Conservation (phyloP, 2,797 vertebrate genomes). For the Acropternis orthonyx region DNA sequence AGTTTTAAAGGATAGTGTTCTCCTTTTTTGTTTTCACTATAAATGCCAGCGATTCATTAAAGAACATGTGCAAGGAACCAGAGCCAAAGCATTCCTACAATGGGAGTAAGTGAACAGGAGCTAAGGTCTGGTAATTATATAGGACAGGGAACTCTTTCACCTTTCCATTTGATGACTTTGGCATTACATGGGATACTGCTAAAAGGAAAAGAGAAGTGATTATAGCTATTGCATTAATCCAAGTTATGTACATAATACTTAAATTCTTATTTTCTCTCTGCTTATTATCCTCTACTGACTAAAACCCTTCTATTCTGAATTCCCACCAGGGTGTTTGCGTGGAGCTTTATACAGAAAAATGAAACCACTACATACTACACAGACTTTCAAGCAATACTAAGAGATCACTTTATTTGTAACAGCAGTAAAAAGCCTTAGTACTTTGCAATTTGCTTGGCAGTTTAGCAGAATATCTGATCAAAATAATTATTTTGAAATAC, state of each 20-base stretch:
- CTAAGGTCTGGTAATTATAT: slow-evolving; percentile 16
- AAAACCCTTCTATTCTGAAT: not conserved
- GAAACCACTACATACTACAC: not conserved
- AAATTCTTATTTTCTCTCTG: slow-evolving; percentile 12
- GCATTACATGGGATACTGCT: not conserved
- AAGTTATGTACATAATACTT: not conserved
- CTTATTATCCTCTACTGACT: not conserved
- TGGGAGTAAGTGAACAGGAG: not conserved
- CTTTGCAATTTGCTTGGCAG: not conserved
- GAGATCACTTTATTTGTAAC: not conserved
- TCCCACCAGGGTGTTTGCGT: not conserved
- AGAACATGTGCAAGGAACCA: not conserved
- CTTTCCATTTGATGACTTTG: not conserved
- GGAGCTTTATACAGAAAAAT: not conserved
- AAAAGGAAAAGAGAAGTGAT: slow-evolving; percentile 37
- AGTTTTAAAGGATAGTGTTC: not conserved
- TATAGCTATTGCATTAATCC: slow-evolving; percentile 11
- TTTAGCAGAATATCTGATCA: not conserved
- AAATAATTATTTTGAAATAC: not conserved
- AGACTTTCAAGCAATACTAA: not conserved
- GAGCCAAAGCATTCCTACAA: not conserved
- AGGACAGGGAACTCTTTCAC: slow-evolving; percentile 32
- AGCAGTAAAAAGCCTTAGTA: not conserved
- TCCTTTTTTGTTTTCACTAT: not conserved
- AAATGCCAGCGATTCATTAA: slow-evolving; percentile 10